Conservation (phyloP, 2,888 invertebrate species). For the Aspidapion aeneum region DNA sequence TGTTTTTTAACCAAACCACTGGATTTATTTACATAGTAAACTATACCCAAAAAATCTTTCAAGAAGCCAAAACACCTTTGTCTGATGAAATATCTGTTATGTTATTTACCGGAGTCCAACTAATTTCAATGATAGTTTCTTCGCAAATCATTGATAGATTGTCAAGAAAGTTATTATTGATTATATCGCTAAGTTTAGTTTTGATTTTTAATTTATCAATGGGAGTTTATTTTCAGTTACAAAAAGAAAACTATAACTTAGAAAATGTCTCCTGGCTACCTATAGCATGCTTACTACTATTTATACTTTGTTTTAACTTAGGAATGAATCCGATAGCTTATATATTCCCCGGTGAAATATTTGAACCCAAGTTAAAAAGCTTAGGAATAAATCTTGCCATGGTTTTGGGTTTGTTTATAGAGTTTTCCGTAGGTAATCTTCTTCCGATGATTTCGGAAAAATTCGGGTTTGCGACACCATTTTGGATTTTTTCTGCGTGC, state of each 20-base stretch:
- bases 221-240: conserved; percentile 31
- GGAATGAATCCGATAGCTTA: conserved; percentile 74
- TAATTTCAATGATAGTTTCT: conserved; percentile 63
- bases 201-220: conserved; percentile 50
- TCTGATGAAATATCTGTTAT: conserved; percentile 66
- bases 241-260: conserved; percentile 20
- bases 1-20: conserved; percentile 41
- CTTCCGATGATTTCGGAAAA: conserved; percentile 27
- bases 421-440: conserved; percentile 22
- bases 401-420: conserved; percentile 21
- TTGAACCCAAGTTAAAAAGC: conserved; percentile 73
- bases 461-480: conserved; percentile 27
- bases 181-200: conserved; percentile 64
- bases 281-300: conserved; percentile 63
- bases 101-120: conserved; percentile 71
- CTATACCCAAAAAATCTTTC: conserved; percentile 70
- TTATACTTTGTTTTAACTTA: conserved; percentile 66
- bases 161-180: conserved; percentile 67
- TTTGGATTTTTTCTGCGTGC: conserved; percentile 25
- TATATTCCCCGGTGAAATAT: conserved; percentile 79
- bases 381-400: conserved; percentile 48
- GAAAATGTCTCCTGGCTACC: conserved; percentile 62
- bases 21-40: conserved; percentile 76
- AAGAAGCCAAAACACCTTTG: conserved; percentile 41
- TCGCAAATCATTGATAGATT: conserved; percentile 72